These are phyloP conservation scores for Penelope pileata DNA, from an alignment of 2,113 vertebrate genomes.

Conservation along the genomic window DNA sequence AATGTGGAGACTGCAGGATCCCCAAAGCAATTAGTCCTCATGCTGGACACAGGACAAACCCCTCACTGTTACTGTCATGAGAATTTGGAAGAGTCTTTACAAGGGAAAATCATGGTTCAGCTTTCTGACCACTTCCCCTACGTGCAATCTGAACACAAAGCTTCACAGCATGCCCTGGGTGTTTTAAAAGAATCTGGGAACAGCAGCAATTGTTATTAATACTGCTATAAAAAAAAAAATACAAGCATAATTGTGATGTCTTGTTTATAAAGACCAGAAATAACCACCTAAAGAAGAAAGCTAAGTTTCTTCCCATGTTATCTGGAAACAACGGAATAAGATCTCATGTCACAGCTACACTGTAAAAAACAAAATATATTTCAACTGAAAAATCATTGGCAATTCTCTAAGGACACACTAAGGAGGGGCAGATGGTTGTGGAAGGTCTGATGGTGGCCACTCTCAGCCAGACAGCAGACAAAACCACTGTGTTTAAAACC, in stretches of 20 bases:
- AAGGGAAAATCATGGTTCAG: not conserved
- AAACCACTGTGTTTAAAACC: not conserved
- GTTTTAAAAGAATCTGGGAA: not conserved
- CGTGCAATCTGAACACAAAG: not conserved
- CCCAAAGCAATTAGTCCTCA: not conserved
- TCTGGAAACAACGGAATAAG: not conserved
- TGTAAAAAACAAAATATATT: not conserved
- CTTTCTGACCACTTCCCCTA: not conserved
- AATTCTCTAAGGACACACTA: not conserved
- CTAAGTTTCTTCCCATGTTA: not conserved
- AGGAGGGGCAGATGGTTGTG: not conserved
- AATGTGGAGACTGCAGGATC: not conserved
- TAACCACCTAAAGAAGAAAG: not conserved
- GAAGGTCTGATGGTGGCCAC: not conserved
- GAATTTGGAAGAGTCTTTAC: not conserved
- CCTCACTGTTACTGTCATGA: not conserved
- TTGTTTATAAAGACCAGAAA: not conserved
- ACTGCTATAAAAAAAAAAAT: not conserved
- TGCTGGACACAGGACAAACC: not conserved
- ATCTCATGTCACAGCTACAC: not conserved
- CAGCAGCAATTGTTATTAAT: not conserved
- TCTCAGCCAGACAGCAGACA: not conserved
- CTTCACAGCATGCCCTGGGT: not conserved
- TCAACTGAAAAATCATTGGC: not conserved
- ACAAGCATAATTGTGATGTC: not conserved